Percentiles rank a stretch among this genome's conserved stretches.
Evolutionary conservation across 2,888 invertebrate species (phyloP).

Genomic region (Dolichopus griseipennis): DNA sequence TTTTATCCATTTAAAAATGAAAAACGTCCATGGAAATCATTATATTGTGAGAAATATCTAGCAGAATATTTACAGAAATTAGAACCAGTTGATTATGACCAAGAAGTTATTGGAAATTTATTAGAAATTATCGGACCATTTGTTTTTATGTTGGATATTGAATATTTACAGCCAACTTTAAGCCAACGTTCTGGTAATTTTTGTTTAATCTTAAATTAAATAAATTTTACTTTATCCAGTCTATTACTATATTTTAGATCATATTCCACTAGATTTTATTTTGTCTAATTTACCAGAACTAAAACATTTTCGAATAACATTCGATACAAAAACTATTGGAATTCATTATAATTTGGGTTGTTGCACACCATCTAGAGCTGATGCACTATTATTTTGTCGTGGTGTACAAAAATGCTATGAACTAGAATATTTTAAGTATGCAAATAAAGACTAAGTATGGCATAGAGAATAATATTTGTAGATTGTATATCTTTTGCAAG

Average conservation of each 20-base stretch:
- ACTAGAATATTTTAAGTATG: slow-evolving; percentile 35
- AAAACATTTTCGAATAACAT: slow-evolving; percentile 37
- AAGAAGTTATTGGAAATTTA: slow-evolving; percentile 33
- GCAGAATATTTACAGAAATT: slow-evolving; percentile 41
- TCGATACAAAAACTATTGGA: slow-evolving; percentile 38
- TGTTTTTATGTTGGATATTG: slow-evolving; percentile 39
- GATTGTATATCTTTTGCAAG: background rate
- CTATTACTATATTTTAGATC: slow-evolving; percentile 29
- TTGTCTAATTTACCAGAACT: slow-evolving; percentile 40
- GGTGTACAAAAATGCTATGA: slow-evolving; percentile 39
- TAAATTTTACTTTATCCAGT: too few relatives aligned
- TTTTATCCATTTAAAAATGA: slow-evolving; percentile 23
- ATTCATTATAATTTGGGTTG: slow-evolving; percentile 40
- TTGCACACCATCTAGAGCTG: slow-evolving; percentile 36
- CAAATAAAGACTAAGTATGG: too few relatives aligned
- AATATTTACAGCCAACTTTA: slow-evolving; percentile 35
- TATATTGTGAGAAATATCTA: slow-evolving; percentile 43
- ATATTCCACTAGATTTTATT: slow-evolving; percentile 43
- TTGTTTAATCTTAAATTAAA: background rate
- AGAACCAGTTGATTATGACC: slow-evolving; percentile 38
- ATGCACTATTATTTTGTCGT: slow-evolving; percentile 32
- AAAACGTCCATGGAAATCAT: slow-evolving; percentile 36
- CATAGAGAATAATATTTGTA: too few relatives aligned
- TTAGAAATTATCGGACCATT: slow-evolving; percentile 40
- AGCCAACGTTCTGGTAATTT: slow-evolving; percentile 26